Evolutionary conservation across 1,140 invertebrate genomes (phyloP), one percentile per base, ranked within the genome.

Genomic region (Trichonephila inaurata): DNA sequence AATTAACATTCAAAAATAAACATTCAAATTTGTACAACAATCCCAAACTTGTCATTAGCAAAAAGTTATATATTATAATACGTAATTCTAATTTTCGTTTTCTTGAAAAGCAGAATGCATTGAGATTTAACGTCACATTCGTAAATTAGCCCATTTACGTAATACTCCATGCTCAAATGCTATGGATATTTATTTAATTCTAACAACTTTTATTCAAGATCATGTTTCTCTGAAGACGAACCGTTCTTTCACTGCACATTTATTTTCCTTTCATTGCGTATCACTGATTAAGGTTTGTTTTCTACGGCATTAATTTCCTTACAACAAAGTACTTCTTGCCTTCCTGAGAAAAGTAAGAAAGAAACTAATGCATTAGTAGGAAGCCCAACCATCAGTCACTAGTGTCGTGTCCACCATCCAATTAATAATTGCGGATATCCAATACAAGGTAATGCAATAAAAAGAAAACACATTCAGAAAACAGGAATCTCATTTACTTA

Each of bases 271-370:
- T 77, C 72, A 77, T 77, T 77, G 72, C 33, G 72, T 77, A 77
- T 77, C 72, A 77, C 72, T 77, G 72, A 77, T 77, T 77, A 77
- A 77, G 72, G 72, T 77, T 77, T 77, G 72, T 77, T 77, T 77
- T 77, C 72, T 28, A 77, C 33, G 72, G 72, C 72, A 77, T 77
- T 77, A 77, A 77, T 77, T 77, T 77, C 72, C 72, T 77, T 77
- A 33, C 72, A 40, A 77, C 72, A 33, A 77, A 77, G 72, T 77
- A 77, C 72, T 77, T 77, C 72, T 77, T 77, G 33, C 72, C 62
- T 77, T 77, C 28, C 72, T 77, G 28, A 77, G 72, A 77, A 77
- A 77, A 77, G 72, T 77, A 77, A 69, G 72, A 77, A 77, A 77
- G 72, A 77, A 77, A 77, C 72, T 77, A 77, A 77, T 77, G 72